Evolutionary conservation across 2,797 vertebrate genomes (phyloP).

Genomic region (Acropternis orthonyx): DNA sequence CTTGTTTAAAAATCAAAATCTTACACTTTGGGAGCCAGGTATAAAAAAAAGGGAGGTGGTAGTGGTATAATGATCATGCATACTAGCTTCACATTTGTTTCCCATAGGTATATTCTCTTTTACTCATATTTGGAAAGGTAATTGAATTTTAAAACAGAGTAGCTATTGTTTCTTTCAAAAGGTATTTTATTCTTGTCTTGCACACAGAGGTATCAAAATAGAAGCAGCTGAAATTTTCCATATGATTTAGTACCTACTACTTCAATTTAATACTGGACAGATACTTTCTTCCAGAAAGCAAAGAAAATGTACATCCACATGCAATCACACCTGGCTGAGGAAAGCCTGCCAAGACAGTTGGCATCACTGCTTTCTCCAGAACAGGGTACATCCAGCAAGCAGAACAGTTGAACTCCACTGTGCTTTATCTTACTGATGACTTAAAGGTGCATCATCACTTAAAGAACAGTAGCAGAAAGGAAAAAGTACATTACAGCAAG

Average conservation of each 20-base stretch:
- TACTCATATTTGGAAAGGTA: neutral
- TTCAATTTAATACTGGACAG: neutral
- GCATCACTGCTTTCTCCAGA: neutral
- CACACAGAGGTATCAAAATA: neutral
- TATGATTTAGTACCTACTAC: neutral
- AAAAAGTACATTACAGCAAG: neutral
- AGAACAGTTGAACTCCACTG: neutral
- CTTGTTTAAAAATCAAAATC: neutral
- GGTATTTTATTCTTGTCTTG: neutral
- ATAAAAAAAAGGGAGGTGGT: fast-evolving
- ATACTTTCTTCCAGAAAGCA: neutral
- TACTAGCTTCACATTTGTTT: neutral
- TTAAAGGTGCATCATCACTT: neutral
- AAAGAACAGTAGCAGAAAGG: neutral
- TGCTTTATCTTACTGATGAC: neutral
- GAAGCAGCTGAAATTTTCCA: neutral
- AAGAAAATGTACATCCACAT: neutral
- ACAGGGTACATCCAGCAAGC: neutral
- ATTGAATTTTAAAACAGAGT: neutral
- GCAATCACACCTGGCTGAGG: neutral
- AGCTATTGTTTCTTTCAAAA: neutral
- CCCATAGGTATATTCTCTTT: neutral
- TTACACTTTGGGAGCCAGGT: neutral
- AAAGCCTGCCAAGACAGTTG: neutral
- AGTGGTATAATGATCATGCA: neutral